Percentiles rank a stretch among this genome's conserved stretches.
phyloP scores from a whole-genome alignment of 2,888 invertebrate species.

The Electrophaes corylata region DNA sequence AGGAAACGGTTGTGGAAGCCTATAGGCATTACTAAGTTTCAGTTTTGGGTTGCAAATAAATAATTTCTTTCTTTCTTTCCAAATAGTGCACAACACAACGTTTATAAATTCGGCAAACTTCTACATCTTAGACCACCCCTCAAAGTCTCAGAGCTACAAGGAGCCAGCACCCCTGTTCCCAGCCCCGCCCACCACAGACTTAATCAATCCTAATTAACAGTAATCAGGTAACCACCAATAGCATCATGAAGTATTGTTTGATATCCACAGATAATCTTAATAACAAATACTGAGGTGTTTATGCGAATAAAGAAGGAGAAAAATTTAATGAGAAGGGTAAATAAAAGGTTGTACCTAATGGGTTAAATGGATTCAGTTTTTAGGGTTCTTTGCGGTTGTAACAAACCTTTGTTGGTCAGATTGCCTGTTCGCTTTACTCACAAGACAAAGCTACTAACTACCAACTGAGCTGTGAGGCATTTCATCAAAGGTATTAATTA shows the following conservation, averaged over 20 bases:
- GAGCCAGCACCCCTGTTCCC: slow-evolving; percentile 52
- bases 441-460: too few species aligned
- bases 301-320: slow-evolving; percentile 14
- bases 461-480: too few species aligned
- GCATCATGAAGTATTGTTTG: slow-evolving; percentile 18
- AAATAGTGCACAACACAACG: too few species aligned
- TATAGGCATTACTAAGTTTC: too few species aligned
- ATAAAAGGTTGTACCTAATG: background rate
- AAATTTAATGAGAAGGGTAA: background rate
- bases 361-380: background rate
- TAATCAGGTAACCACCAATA: slow-evolving; percentile 59
- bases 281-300: background rate
- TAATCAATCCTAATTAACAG: slow-evolving; percentile 52
- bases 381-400: background rate
- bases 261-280: slow-evolving; percentile 3
- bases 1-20: too few species aligned
- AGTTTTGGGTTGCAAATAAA: too few species aligned
- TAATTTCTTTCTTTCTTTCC: too few species aligned
- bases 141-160: slow-evolving; percentile 21
- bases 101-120: background rate
- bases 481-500: too few species aligned
- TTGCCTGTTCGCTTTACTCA: background rate
- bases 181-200: slow-evolving; percentile 61
- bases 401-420: background rate
- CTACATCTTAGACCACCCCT: slow-evolving; percentile 23